These are phyloP conservation scores for Arrhopalites spinosus DNA, from an alignment of 2,888 invertebrate species.

Conservation along the genomic window DNA sequence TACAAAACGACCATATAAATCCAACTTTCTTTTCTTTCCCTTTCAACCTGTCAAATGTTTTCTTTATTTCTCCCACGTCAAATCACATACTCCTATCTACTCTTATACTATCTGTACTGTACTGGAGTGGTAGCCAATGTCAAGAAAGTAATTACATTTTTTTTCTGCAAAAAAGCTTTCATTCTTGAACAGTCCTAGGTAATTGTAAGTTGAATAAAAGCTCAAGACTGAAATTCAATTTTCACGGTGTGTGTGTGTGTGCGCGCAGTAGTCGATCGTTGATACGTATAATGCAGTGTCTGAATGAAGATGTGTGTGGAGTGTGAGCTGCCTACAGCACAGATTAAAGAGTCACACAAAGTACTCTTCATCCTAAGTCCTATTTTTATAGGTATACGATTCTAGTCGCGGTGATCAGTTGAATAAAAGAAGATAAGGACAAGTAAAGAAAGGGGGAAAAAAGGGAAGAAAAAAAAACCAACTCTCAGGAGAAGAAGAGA, in stretches of 20 bases:
- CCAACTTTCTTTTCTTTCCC: not conserved
- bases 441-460: not conserved
- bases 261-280: no score
- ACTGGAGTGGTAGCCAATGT: not conserved
- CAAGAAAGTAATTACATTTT: conserved; percentile 30
- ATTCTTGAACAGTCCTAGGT: conserved; percentile 19
- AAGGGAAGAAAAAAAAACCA: not conserved
- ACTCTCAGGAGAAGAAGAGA: not conserved
- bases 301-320: not conserved
- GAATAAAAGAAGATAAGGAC: conserved; percentile 15
- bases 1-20: no score
- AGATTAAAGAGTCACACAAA: conserved; percentile 28
- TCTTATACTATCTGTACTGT: no score
- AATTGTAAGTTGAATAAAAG: conserved; percentile 20
- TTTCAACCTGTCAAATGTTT: conserved; percentile 4
- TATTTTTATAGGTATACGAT: not conserved
- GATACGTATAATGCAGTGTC: not conserved
- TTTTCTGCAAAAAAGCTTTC: not conserved
- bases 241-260: conserved; percentile 9
- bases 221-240: conserved; percentile 30
- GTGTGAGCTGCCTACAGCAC: not conserved
- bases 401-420: not conserved
- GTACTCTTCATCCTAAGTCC: conserved; percentile 16
- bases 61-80: not conserved
- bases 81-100: conserved; percentile 12